These are phyloP conservation scores for Leucania comma DNA, from an alignment of 2,888 invertebrate species.

Conservation along the genomic window DNA sequence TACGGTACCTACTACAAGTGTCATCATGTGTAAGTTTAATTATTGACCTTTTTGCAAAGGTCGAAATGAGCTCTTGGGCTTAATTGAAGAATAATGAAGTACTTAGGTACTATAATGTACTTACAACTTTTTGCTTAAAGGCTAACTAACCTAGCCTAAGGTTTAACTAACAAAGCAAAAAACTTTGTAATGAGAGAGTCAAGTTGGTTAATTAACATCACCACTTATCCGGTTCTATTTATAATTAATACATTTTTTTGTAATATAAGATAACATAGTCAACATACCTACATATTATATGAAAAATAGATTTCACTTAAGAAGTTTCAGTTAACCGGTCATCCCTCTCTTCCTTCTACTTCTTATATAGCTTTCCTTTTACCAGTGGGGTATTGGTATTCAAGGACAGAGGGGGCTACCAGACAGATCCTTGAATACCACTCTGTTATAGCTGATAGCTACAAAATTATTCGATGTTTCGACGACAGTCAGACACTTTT, in stretches of 20 bases:
- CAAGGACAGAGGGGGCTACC: too few species aligned
- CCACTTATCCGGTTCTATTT: neutral
- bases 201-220: slow-evolving; percentile 19
- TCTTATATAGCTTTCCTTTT: too few species aligned
- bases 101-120: slow-evolving; percentile 25
- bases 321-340: neutral
- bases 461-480: neutral
- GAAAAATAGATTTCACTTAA: neutral
- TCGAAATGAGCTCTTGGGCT: slow-evolving; percentile 53
- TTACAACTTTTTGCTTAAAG: slow-evolving; percentile 47
- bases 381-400: too few species aligned
- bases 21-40: slow-evolving; percentile 56
- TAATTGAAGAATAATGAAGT: slow-evolving; percentile 62
- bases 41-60: slow-evolving; percentile 58
- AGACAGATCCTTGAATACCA: too few species aligned
- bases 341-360: neutral
- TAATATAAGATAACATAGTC: too few species aligned
- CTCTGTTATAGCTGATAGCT: too few species aligned
- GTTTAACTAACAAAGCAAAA: slow-evolving; percentile 37
- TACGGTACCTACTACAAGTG: slow-evolving; percentile 40
- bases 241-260: neutral
- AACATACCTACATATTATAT: neutral
- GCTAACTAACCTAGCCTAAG: slow-evolving; percentile 31
- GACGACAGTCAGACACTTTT: too few species aligned
- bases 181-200: slow-evolving; percentile 25